A percentile compares a stretch with the other conserved stretches of the same genome.
Conservation (phyloP, 2,113 vertebrate species). For the Dendrocopos noguchii region DNA sequence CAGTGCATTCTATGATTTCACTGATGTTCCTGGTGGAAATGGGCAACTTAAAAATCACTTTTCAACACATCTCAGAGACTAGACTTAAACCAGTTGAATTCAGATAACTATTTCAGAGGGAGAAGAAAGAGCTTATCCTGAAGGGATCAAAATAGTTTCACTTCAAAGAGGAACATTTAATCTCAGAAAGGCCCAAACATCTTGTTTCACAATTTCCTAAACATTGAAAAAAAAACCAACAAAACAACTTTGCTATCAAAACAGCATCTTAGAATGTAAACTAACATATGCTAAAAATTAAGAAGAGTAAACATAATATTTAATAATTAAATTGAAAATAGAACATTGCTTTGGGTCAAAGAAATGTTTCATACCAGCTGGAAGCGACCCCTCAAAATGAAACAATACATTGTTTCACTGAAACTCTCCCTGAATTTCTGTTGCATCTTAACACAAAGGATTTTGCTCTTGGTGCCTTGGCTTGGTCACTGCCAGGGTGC, state of each 20-base stretch:
- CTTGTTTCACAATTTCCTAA: conserved; percentile 30
- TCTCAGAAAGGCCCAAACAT: conserved; percentile 22
- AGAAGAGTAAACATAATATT: conserved; percentile 8
- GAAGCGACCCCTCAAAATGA: not conserved
- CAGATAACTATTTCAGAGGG: not conserved
- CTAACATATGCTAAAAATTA: conserved; percentile 52
- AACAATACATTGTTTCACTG: not conserved
- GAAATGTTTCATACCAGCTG: conserved; percentile 4
- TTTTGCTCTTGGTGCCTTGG: not conserved
- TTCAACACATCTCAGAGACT: not conserved
- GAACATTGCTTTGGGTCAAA: conserved; percentile 21
- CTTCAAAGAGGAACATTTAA: conserved; percentile 39
- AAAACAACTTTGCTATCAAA: not conserved
- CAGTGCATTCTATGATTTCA: not conserved
- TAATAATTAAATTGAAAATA: conserved; percentile 14
- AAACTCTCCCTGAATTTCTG: not conserved
- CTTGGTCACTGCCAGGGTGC: rapidly evolving
- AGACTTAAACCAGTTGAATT: not conserved
- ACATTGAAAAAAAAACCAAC: not conserved
- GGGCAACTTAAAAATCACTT: not conserved
- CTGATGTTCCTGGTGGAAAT: not conserved
- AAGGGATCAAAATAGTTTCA: conserved; percentile 21
- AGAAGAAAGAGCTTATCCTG: conserved; percentile 3
- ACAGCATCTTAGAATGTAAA: conserved; percentile 6
- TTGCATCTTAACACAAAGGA: not conserved